Base-by-base conservation (phyloP, 2,888 invertebrate species). In the Drymonia ruficornis region DNA sequence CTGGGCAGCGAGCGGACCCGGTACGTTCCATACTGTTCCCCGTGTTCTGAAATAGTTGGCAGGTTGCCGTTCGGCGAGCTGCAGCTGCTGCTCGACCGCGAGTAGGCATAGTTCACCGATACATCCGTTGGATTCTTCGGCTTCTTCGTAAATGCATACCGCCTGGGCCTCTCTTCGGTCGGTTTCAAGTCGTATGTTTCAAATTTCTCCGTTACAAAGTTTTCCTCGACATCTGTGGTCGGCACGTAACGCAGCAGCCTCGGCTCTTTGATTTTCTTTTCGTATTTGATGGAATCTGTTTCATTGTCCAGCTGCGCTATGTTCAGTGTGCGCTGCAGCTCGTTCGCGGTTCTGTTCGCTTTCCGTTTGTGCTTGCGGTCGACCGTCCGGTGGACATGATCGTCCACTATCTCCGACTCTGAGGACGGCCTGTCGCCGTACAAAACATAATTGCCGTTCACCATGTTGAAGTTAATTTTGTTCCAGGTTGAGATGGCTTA, bases 381-480 rank as follows among this genome's bases (percentile, higher is more conserved):
- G 1, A 80, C 74, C 56, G 85, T 80, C 11, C 81, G 75, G 53
- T 87, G 90, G 6, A 90, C 88, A 62, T 91, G 91, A 60, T 91
- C 91, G 16, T 89, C 87, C 3, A 91, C 84, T 51, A 87, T 87
- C 71, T 91, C 91, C 2, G 89, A 87, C 62, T 91, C 91, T 11
- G 91, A 89, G 50, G 84, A 77, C 55, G 92, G 89, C 62, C 86
- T 77, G 67, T 91, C 91, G 40, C 90, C 91, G 67, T 92, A 91
- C 43, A 93, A 62, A 29, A 88, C 82, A 69, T 93, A 93, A 68
- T 93, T 92, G 16, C 93, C 91, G 76, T 92, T 93, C 58, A 93
- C 93, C 93, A 93, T 93, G 73, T 83, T 87, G 52, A 54, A 61
- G 13, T 61, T 42, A 58, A 48, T 65, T 63, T 53, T 53, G 29